phyloP scores from a whole-genome alignment of 2,113 vertebrate species.

The Zootoca vivipara region DNA sequence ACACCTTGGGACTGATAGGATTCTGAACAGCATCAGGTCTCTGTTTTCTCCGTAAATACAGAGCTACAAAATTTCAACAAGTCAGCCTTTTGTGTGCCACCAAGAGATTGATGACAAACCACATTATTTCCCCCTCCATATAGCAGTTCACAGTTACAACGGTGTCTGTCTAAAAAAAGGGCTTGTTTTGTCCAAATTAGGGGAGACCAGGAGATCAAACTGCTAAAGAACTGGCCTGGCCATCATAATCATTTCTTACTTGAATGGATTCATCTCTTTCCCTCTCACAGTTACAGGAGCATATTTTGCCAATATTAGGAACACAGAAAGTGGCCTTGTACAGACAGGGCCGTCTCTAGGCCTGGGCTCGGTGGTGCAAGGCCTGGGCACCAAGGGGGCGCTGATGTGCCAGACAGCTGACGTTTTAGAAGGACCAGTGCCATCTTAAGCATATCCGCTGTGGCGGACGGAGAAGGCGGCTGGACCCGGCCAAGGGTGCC shows the following conservation, averaged over 20 bases:
- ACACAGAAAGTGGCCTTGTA: not conserved
- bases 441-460: too few relatives aligned
- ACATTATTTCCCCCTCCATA: slow-evolving; percentile 76
- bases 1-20: slow-evolving; percentile 67
- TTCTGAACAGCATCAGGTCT: slow-evolving; percentile 68
- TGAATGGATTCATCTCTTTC: slow-evolving; percentile 36
- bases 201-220: slow-evolving; percentile 26
- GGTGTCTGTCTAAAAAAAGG: slow-evolving; percentile 67
- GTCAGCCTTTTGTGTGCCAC: slow-evolving; percentile 77
- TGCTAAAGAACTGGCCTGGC: slow-evolving; percentile 3
- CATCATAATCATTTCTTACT: slow-evolving; percentile 38
- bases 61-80: slow-evolving; percentile 80
- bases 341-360: too few relatives aligned
- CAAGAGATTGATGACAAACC: slow-evolving; percentile 81
- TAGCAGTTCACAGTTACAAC: slow-evolving; percentile 74
- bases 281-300: slow-evolving; percentile 1
- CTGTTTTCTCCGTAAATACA: slow-evolving; percentile 86
- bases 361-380: too few relatives aligned
- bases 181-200: slow-evolving; percentile 56
- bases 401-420: too few relatives aligned
- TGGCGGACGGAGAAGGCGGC: too few relatives aligned
- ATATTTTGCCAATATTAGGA: not conserved
- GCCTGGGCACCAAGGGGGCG: too few relatives aligned
- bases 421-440: too few relatives aligned
- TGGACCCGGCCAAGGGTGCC: too few relatives aligned